These are phyloP conservation scores for Scrobipalpa atriplicella DNA, from an alignment of 2,888 invertebrate genomes.

Conservation along the genomic window DNA sequence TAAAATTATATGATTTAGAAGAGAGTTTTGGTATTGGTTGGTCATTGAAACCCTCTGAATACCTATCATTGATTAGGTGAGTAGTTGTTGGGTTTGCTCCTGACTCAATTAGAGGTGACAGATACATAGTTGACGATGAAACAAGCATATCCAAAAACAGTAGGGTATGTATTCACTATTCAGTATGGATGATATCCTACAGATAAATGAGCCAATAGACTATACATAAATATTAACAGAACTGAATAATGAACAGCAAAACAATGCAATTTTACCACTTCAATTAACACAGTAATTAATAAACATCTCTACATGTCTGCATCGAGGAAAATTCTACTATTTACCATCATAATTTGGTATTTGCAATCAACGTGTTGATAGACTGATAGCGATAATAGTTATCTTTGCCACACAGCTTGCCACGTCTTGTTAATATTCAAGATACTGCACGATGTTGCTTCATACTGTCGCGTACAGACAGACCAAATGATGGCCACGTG, in stretches of 20 bases:
- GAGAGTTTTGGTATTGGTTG: no score
- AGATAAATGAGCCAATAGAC: no score
- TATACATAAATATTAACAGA: no score
- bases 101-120: no score
- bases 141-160: no score
- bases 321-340: constrained; percentile 8
- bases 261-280: neutral
- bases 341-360: constrained; percentile 12
- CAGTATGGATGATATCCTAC: no score
- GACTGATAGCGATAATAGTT: constrained; percentile 7
- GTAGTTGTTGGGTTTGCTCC: no score
- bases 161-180: no score
- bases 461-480: neutral
- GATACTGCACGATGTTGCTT: constrained; percentile 1
- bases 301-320: constrained; percentile 1
- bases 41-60: no score
- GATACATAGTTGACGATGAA: no score
- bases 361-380: constrained; percentile 5
- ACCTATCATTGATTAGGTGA: no score
- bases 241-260: neutral
- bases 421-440: constrained; percentile 11
- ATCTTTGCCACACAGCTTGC: constrained; percentile 16
- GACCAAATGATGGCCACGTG: neutral
- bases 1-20: no score
- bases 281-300: neutral